phyloP scores from a whole-genome alignment of 2,888 invertebrate genomes.

The Salpingus planirostris region DNA sequence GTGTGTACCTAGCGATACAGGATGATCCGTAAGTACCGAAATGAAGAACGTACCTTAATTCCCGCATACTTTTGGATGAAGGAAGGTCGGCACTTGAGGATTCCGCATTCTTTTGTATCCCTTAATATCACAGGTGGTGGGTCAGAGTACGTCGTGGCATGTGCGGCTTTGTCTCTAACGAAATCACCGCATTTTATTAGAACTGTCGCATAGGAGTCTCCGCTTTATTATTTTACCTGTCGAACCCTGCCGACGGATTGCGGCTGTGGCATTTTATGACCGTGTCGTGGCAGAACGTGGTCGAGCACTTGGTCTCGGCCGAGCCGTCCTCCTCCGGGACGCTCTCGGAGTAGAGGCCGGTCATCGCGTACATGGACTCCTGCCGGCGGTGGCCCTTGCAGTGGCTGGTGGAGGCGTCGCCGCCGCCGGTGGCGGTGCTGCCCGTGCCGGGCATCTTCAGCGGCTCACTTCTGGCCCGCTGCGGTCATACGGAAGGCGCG shows the following conservation, averaged over 20 bases:
- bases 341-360: conserved; percentile 71
- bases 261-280: conserved; percentile 71
- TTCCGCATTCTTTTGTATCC: conserved; percentile 79
- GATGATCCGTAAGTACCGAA: too few relatives aligned
- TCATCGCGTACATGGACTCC: conserved; percentile 86
- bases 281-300: conserved; percentile 37
- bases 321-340: conserved; percentile 48
- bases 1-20: too few relatives aligned
- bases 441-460: too few relatives aligned
- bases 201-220: neutral
- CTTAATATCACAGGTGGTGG: conserved; percentile 49
- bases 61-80: conserved; percentile 82
- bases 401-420: conserved; percentile 20
- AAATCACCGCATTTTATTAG: conserved; percentile 6
- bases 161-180: conserved; percentile 49
- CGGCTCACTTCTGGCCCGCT: too few relatives aligned
- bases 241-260: conserved; percentile 66
- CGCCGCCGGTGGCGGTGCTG: conserved; percentile 8
- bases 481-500: conserved; percentile 1
- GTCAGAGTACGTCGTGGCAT: conserved; percentile 47
- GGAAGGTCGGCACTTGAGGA: conserved; percentile 75
- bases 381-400: conserved; percentile 53
- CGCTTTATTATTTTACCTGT: conserved; percentile 43
- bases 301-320: conserved; percentile 23
- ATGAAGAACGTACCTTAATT: conserved; percentile 81